Evolutionary conservation across 2,113 vertebrate species (phyloP).

Genomic region (Bubo scandiacus): DNA sequence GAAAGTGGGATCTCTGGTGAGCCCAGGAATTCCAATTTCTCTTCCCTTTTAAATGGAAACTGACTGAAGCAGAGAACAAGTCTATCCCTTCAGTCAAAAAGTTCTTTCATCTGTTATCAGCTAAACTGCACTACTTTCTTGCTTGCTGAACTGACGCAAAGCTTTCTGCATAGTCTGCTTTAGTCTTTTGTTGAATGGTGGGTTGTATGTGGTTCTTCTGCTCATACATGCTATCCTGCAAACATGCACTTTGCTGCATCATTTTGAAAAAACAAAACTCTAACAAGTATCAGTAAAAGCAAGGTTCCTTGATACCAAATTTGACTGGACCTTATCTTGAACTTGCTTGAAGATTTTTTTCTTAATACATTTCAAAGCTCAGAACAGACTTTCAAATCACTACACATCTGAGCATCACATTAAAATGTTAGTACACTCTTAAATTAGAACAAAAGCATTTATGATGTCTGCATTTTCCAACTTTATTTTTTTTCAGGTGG

Average conservation of each 20-base stretch:
- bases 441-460: neutral
- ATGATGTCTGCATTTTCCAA: neutral
- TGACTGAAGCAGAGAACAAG: neutral
- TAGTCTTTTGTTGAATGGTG: neutral
- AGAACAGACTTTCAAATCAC: neutral
- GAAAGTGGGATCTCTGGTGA: neutral
- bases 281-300: neutral
- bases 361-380: neutral
- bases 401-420: neutral
- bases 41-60: neutral
- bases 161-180: neutral
- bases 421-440: neutral
- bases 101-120: neutral
- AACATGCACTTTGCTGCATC: neutral
- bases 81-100: neutral
- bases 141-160: neutral
- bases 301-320: neutral
- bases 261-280: neutral
- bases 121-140: neutral
- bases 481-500: constrained; percentile 78
- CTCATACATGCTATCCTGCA: neutral
- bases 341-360: neutral
- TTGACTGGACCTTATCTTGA: neutral
- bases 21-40: neutral
- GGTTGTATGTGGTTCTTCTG: neutral